phyloP scores from a whole-genome alignment of 2,888 invertebrate genomes.

The Sceliomorpha sp. region DNA sequence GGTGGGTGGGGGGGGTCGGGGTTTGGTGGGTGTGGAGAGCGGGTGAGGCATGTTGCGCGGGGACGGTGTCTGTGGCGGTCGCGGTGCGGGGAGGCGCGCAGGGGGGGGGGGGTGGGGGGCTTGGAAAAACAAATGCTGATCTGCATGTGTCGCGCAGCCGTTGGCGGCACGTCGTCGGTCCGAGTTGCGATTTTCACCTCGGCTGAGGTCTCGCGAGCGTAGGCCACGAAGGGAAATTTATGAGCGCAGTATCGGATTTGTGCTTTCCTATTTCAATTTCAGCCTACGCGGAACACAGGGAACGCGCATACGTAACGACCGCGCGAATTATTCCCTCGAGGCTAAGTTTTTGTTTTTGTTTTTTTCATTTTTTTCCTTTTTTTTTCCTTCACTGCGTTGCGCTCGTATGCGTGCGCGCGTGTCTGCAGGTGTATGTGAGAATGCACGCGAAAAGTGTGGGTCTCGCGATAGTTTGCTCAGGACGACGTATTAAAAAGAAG shows the following conservation, averaged over 20 bases:
- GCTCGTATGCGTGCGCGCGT: slow-evolving; percentile 18
- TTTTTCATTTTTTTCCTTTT: slow-evolving; percentile 4
- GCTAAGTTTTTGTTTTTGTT: slow-evolving; percentile 33
- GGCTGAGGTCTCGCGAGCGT: slow-evolving; percentile 27
- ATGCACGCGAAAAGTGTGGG: slow-evolving; percentile 6
- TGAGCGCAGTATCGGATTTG: slow-evolving; percentile 45
- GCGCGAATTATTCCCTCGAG: slow-evolving; percentile 50
- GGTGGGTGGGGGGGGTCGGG: too few species aligned
- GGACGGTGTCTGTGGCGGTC: too few species aligned
- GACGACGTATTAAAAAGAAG: slow-evolving; percentile 42
- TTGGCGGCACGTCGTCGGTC: slow-evolving; percentile 1
- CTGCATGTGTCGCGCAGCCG: slow-evolving; percentile 16
- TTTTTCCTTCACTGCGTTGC: slow-evolving; percentile 18
- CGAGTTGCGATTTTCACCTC: slow-evolving; percentile 20
- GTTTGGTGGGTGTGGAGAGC: too few species aligned
- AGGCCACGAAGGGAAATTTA: slow-evolving; percentile 41
- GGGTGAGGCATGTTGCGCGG: background rate
- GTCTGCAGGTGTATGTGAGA: slow-evolving; percentile 3
- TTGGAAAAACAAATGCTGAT: slow-evolving; percentile 37
- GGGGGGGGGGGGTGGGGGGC: too few species aligned
- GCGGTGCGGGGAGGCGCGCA: too few species aligned
- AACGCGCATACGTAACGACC: slow-evolving; percentile 42
- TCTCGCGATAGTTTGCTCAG: slow-evolving; percentile 36
- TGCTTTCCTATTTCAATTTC: slow-evolving; percentile 48
- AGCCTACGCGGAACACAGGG: slow-evolving; percentile 27